Evolutionary conservation across 1,140 invertebrate species (phyloP).

Genomic region (Daktulosphaira vitifoliae): DNA sequence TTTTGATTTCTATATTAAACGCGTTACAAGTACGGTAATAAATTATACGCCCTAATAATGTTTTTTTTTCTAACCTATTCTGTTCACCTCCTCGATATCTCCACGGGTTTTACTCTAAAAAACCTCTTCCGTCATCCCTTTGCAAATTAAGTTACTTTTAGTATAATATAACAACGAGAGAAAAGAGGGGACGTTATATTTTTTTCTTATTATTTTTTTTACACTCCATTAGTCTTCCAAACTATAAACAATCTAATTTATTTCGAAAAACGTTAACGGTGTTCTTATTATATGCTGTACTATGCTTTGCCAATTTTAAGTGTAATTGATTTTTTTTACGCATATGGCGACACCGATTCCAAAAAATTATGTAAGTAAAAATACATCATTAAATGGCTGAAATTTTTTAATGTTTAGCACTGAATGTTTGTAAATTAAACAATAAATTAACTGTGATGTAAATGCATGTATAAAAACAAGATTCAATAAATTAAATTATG

Average conservation of each 20-base stretch:
- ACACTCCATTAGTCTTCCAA: slow-evolving; percentile 33
- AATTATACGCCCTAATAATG: slow-evolving; percentile 34
- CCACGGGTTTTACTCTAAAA: slow-evolving; percentile 10
- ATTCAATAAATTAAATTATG: no score
- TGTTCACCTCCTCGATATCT: neutral
- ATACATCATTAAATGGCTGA: no score
- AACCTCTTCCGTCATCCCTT: slow-evolving; percentile 26
- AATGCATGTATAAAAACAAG: no score
- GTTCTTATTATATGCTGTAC: slow-evolving; percentile 2
- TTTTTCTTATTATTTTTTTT: slow-evolving; percentile 11
- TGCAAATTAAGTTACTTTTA: slow-evolving; percentile 34
- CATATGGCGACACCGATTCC: slow-evolving; percentile 11
- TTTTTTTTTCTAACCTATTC: slow-evolving; percentile 27
- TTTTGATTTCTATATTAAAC: slow-evolving; percentile 34
- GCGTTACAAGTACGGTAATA: slow-evolving; percentile 32
- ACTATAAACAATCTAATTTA: slow-evolving; percentile 31
- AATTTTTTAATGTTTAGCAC: no score
- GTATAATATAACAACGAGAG: slow-evolving; percentile 24
- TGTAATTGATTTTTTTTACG: slow-evolving; percentile 24
- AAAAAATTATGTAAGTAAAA: no score
- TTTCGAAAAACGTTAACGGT: slow-evolving; percentile 19
- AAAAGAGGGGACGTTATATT: slow-evolving; percentile 16
- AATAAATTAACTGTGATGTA: no score
- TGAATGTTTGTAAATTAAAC: no score
- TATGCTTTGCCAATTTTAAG: slow-evolving; percentile 29